phyloP scores from a whole-genome alignment of 2,113 vertebrate species.

The Lampris incognitus region DNA sequence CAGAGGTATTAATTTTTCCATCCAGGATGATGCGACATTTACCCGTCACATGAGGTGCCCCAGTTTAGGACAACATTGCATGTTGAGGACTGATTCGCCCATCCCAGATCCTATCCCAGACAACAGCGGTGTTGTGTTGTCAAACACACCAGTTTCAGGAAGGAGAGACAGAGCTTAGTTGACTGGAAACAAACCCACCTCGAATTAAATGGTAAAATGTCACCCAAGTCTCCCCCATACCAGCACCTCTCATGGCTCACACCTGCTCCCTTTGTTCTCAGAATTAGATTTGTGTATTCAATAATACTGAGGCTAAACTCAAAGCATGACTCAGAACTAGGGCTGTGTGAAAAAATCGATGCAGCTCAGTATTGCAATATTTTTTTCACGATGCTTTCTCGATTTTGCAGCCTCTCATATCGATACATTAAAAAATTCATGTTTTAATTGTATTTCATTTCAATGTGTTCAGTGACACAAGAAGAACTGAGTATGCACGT shows the following conservation, averaged over 20 bases:
- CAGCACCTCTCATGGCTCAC: neutral
- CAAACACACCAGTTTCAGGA: slow-evolving; percentile 19
- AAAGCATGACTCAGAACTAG: no score
- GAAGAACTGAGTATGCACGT: no score
- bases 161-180: neutral
- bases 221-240: neutral
- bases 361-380: no score
- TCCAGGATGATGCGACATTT: no score
- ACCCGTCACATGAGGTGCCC: neutral
- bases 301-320: no score
- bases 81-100: neutral
- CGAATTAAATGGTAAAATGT: slow-evolving; percentile 5
- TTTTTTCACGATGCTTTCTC: no score
- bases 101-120: slow-evolving; percentile 22
- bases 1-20: no score
- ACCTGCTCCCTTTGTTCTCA: neutral
- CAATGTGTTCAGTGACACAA: no score
- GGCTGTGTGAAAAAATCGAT: no score
- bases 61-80: neutral
- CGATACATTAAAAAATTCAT: no score
- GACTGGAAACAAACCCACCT: neutral
- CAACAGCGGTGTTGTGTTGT: slow-evolving; percentile 20
- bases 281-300: neutral
- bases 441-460: no score
- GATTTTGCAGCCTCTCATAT: no score